phyloP scores from a whole-genome alignment of 2,888 invertebrate species.

The Heliconius sara region DNA sequence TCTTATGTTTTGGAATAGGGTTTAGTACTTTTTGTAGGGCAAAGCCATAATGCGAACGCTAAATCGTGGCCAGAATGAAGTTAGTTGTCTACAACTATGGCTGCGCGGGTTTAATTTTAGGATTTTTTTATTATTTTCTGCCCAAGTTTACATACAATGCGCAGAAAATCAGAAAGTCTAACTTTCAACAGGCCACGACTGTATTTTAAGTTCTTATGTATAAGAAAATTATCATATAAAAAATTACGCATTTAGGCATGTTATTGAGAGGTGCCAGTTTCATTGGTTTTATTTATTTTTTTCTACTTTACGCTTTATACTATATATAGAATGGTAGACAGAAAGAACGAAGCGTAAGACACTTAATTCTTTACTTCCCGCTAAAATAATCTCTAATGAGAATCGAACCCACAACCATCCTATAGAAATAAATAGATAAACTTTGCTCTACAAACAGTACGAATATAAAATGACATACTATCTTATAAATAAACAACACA shows the following conservation, averaged over 20 bases:
- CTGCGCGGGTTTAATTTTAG: background rate
- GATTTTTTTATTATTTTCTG: background rate
- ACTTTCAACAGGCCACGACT: background rate
- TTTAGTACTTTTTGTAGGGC: conserved; percentile 4
- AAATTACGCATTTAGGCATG: too few species aligned
- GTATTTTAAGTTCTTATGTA: background rate
- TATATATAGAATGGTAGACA: too few species aligned
- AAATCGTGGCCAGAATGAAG: background rate
- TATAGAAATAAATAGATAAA: background rate
- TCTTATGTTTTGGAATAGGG: conserved; percentile 52
- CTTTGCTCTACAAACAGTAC: conserved; percentile 14
- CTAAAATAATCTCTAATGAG: too few species aligned
- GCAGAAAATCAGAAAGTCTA: background rate
- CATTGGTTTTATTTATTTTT: too few species aligned
- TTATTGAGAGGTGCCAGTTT: too few species aligned
- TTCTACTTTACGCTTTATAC: too few species aligned
- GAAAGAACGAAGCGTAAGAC: too few species aligned
- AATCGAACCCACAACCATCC: too few species aligned
- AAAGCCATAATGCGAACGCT: background rate
- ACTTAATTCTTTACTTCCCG: too few species aligned
- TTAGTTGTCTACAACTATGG: background rate
- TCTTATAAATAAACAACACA: conserved; percentile 8
- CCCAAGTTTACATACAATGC: background rate
- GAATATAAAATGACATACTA: background rate
- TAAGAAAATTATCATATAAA: too few species aligned